phyloP scores from a whole-genome alignment of 2,113 vertebrate species.

The Fregetta grallaria region DNA sequence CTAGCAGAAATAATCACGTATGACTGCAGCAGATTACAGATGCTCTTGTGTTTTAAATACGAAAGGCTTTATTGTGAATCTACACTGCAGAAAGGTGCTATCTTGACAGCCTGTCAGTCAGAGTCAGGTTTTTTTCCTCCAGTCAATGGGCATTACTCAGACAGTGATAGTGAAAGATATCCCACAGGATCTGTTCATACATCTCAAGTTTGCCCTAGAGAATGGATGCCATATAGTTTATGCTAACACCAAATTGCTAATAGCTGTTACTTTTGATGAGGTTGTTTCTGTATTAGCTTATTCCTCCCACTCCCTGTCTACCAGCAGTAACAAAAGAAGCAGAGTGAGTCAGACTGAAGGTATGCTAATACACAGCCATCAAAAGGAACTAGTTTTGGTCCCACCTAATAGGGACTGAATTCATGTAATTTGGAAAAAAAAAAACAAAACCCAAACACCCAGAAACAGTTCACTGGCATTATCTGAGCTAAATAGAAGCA shows the following conservation, averaged over 20 bases:
- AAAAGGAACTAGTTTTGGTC: background rate
- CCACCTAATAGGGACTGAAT: background rate
- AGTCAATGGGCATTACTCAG: background rate
- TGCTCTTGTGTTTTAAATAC: background rate
- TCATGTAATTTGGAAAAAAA: background rate
- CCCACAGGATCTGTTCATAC: background rate
- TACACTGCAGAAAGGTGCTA: background rate
- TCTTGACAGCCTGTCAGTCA: background rate
- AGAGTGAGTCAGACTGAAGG: background rate
- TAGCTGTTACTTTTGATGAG: background rate
- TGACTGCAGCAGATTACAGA: background rate
- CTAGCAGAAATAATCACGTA: background rate
- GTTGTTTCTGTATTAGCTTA: background rate
- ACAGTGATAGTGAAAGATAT: background rate
- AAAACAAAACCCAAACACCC: background rate
- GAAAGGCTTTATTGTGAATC: background rate
- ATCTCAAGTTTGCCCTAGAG: background rate
- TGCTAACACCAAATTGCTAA: background rate
- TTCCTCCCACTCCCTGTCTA: background rate
- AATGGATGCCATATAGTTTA: background rate
- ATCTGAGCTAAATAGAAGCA: background rate
- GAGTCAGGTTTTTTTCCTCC: background rate
- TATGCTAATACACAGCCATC: background rate
- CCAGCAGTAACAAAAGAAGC: background rate
- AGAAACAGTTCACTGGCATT: background rate